These are phyloP conservation scores for Xylophagus ater DNA, from an alignment of 2,888 invertebrate genomes.

Conservation along the genomic window DNA sequence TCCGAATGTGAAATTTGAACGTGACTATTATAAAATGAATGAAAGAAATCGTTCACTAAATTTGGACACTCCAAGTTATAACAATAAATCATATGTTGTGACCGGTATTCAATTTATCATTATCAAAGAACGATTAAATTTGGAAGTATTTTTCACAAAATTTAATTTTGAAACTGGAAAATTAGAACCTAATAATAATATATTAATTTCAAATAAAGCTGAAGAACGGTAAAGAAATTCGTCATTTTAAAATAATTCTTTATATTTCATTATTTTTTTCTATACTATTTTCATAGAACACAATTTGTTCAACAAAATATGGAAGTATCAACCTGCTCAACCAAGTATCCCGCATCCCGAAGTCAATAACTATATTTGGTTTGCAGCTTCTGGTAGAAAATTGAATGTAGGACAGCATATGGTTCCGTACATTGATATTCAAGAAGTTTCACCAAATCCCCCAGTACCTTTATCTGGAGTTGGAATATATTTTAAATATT, in stretches of 20 bases:
- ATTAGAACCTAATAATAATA: too few species aligned
- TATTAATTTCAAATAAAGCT: too few species aligned
- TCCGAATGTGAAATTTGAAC: slow-evolving; percentile 42
- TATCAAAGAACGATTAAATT: slow-evolving; percentile 66
- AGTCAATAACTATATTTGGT: slow-evolving; percentile 51
- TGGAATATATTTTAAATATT: slow-evolving; percentile 60
- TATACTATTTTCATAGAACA: too few species aligned
- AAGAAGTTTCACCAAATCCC: too few species aligned
- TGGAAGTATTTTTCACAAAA: slow-evolving; percentile 61
- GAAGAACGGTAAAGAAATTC: too few species aligned
- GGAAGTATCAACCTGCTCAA: too few species aligned
- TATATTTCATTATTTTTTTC: too few species aligned
- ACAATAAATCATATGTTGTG: slow-evolving; percentile 43
- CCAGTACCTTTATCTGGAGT: slow-evolving; percentile 55
- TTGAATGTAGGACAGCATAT: slow-evolving; percentile 63
- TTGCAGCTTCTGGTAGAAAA: slow-evolving; percentile 52
- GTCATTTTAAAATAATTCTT: too few species aligned
- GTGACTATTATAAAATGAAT: slow-evolving; percentile 58
- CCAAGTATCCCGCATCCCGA: slow-evolving; percentile 44
- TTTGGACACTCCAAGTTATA: slow-evolving; percentile 57
- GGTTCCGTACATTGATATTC: slow-evolving; percentile 63
- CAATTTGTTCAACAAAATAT: too few species aligned
- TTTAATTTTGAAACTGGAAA: slow-evolving; percentile 62
- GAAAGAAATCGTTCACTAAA: slow-evolving; percentile 62
- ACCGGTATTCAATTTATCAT: slow-evolving; percentile 60